Evolutionary conservation across 2,113 vertebrate genomes (phyloP).

Genomic region (Rhynchomys soricoides): DNA sequence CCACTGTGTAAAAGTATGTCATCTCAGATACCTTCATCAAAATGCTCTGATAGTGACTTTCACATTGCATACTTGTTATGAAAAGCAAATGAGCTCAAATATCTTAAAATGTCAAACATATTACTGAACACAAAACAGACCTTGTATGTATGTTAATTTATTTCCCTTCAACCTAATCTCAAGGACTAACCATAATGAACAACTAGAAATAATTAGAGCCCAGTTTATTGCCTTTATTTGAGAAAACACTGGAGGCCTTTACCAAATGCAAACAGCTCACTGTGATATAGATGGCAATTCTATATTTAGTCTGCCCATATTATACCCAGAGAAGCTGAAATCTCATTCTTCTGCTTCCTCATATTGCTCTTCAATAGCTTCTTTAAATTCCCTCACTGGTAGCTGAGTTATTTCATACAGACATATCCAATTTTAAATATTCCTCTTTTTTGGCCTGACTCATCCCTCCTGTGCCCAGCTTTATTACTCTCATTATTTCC

Average conservation of each 20-base stretch:
- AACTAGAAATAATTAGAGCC: neutral
- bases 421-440: constrained; percentile 66
- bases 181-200: neutral
- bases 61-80: neutral
- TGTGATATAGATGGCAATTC: neutral
- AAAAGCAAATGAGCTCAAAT: neutral
- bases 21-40: neutral
- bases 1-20: neutral
- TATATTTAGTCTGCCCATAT: constrained; percentile 7
- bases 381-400: constrained; percentile 59
- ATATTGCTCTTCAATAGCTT: constrained; percentile 50
- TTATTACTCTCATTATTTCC: constrained; percentile 64
- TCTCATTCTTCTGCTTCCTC: constrained; percentile 22
- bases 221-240: neutral
- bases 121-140: neutral
- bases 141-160: neutral
- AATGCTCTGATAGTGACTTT: neutral
- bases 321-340: constrained; percentile 6
- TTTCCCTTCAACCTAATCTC: neutral
- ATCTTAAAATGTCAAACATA: neutral
- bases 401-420: constrained; percentile 50
- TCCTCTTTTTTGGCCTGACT: constrained; percentile 34
- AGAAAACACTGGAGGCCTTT: constrained; percentile 31
- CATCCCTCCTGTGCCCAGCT: constrained; percentile 36
- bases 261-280: neutral